phyloP scores from a whole-genome alignment of 2,113 vertebrate genomes.

The Zapus hudsonius region DNA sequence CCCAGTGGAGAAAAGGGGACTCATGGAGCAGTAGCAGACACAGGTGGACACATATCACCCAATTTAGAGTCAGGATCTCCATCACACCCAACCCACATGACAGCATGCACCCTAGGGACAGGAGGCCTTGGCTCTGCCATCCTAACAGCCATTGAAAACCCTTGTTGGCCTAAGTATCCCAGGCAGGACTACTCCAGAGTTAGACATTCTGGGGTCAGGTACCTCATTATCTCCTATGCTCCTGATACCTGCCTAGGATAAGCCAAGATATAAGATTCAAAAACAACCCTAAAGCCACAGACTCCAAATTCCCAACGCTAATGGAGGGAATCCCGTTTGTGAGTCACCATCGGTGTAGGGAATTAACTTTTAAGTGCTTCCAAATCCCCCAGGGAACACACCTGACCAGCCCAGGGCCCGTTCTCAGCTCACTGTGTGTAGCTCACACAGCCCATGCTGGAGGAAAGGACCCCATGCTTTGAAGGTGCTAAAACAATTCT shows the following conservation, averaged over 20 bases:
- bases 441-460: neutral
- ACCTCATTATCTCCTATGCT: neutral
- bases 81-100: neutral
- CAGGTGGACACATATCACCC: neutral
- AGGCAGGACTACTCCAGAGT: neutral
- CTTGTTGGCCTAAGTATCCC: neutral
- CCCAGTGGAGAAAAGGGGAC: neutral
- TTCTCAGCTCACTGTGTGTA: accelerated
- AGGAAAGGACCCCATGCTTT: accelerated
- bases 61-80: neutral
- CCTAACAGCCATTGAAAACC: neutral
- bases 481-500: accelerated
- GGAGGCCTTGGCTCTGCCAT: neutral
- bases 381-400: neutral
- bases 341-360: neutral
- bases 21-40: neutral
- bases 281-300: neutral
- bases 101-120: neutral
- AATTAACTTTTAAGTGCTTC: neutral
- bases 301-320: neutral
- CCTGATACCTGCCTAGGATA: neutral
- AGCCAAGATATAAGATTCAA: neutral
- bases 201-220: neutral
- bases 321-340: neutral
- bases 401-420: neutral